phyloP scores from a whole-genome alignment of 2,888 invertebrate species.

The Lysandra bellargus region DNA sequence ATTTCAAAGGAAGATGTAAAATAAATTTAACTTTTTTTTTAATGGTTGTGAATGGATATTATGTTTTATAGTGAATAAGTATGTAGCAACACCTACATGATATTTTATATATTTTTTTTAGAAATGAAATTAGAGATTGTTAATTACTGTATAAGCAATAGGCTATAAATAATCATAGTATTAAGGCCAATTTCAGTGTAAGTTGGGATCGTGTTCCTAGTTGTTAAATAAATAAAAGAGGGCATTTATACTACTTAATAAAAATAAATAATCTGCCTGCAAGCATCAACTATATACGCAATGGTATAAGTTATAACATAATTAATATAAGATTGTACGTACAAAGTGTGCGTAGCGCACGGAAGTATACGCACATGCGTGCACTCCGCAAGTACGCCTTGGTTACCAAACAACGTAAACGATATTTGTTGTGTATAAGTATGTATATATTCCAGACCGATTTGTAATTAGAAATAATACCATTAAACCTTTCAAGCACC shows the following conservation, averaged over 20 bases:
- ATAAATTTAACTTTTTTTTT: not conserved
- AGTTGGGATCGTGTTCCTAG: not conserved
- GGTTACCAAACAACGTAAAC: no score
- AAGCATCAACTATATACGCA: no score
- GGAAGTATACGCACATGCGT: not conserved
- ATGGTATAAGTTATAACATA: no score
- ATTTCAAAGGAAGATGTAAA: not conserved
- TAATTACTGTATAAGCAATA: not conserved
- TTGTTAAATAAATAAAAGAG: not conserved
- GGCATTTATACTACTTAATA: no score
- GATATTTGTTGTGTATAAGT: no score
- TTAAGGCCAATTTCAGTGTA: not conserved
- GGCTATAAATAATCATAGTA: slow-evolving; percentile 19
- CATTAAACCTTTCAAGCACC: no score
- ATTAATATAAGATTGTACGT: no score
- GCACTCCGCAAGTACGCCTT: not conserved
- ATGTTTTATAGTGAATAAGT: not conserved
- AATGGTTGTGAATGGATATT: not conserved
- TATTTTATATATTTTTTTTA: not conserved
- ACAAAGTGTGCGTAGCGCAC: no score
- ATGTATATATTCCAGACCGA: no score
- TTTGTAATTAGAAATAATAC: no score
- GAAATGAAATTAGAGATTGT: not conserved
- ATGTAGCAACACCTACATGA: slow-evolving; percentile 13
- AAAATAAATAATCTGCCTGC: no score